These are phyloP conservation scores for Stylophora pistillata DNA, from an alignment of 64 coral and sea anemone species.

Conservation along the genomic window DNA sequence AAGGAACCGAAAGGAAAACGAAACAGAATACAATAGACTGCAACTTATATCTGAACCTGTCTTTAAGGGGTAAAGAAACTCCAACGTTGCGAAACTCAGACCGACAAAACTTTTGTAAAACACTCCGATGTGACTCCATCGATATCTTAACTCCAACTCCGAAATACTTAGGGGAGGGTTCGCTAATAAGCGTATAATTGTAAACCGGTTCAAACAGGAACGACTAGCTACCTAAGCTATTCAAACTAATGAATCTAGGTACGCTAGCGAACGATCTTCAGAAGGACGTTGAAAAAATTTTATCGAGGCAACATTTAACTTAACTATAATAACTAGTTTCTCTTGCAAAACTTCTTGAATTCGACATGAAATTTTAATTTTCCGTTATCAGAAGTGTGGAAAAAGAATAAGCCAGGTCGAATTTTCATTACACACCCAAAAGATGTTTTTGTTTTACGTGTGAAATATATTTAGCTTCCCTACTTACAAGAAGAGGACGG, in stretches of 20 bases:
- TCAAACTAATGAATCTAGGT: constrained; percentile 2
- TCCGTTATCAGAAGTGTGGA: neutral
- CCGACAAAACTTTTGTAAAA: no score
- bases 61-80: no score
- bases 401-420: constrained; percentile 1
- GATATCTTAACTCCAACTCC: no score
- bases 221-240: no score
- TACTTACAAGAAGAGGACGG: neutral
- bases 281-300: neutral
- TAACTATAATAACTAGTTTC: neutral
- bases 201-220: no score
- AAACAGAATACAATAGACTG: no score
- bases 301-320: neutral
- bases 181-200: no score
- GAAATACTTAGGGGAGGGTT: no score
- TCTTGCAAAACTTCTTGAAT: neutral
- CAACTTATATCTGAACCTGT: no score
- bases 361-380: neutral
- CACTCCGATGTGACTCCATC: no score
- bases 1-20: no score
- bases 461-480: constrained; percentile 21
- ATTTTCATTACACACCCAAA: neutral
- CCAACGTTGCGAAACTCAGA: no score
- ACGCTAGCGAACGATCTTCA: neutral
- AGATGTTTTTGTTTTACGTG: constrained; percentile 19